These are phyloP conservation scores for Butorides virescens DNA, from an alignment of 2,113 vertebrate genomes.

Conservation along the genomic window DNA sequence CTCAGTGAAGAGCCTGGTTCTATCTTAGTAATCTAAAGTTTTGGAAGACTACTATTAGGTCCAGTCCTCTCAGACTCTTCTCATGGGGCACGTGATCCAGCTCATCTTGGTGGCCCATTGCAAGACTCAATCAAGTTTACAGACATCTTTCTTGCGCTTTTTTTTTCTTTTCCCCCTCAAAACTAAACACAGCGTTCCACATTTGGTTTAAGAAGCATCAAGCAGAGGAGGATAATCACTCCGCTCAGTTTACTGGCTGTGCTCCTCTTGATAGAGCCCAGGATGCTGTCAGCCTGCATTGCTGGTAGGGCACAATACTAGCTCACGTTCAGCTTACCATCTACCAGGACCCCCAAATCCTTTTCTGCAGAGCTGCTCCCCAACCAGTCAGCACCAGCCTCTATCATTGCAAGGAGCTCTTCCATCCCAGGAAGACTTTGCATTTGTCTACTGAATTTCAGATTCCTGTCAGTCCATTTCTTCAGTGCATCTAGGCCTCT, in stretches of 20 bases:
- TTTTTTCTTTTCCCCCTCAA: neutral
- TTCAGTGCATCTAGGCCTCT: neutral
- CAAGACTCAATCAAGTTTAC: neutral
- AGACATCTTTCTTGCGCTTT: neutral
- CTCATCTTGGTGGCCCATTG: neutral
- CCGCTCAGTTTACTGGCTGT: neutral
- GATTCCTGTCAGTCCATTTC: neutral
- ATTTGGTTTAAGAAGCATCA: neutral
- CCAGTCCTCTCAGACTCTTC: neutral
- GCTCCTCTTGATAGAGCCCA: neutral
- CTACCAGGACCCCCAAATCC: neutral
- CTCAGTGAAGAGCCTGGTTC: neutral
- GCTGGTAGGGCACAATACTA: neutral
- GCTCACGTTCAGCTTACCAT: neutral
- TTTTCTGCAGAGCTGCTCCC: neutral
- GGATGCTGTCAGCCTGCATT: neutral
- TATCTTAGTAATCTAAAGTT: neutral
- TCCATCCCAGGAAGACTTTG: neutral
- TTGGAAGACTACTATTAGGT: neutral
- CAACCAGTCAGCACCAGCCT: neutral
- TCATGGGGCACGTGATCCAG: neutral
- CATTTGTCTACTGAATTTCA: neutral
- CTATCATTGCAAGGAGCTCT: neutral
- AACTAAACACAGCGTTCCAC: neutral
- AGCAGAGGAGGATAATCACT: neutral